phyloP scores from a whole-genome alignment of 2,797 vertebrate species.

The Cossypha caffra region DNA sequence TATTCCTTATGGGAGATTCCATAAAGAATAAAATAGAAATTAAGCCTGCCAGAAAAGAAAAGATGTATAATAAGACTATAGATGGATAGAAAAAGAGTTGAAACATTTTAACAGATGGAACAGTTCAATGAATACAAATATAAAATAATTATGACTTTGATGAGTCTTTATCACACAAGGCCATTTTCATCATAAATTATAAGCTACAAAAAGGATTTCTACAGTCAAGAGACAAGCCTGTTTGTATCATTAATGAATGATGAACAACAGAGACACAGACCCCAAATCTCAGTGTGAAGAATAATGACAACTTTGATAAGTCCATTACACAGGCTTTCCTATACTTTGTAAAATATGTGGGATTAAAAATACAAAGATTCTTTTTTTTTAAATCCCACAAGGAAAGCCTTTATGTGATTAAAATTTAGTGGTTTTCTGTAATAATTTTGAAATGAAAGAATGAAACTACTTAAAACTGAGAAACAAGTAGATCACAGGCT shows the following conservation, averaged over 20 bases:
- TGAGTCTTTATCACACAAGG: conserved; percentile 60
- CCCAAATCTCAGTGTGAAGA: conserved; percentile 14
- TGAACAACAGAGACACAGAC: conserved; percentile 41
- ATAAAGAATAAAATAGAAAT: conserved; percentile 31
- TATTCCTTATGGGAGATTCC: neutral
- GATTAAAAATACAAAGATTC: conserved; percentile 27
- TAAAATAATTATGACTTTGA: conserved; percentile 70
- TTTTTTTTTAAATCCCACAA: neutral
- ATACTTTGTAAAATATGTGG: conserved; percentile 12
- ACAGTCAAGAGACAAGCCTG: conserved; percentile 57
- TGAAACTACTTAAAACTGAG: conserved; percentile 4
- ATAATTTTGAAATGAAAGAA: conserved; percentile 32
- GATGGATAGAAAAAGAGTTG: neutral
- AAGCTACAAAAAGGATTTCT: conserved; percentile 42
- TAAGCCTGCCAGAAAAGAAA: conserved; percentile 49
- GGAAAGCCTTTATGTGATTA: conserved; percentile 20
- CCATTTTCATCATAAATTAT: conserved; percentile 66
- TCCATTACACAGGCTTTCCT: neutral
- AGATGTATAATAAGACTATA: conserved; percentile 24
- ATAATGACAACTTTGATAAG: conserved; percentile 55
- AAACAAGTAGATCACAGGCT: neutral
- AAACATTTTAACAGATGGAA: conserved; percentile 65
- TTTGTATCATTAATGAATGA: conserved; percentile 57
- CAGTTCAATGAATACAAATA: conserved; percentile 45
- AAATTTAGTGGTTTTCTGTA: conserved; percentile 2